These are phyloP conservation scores for Deilephila porcellus DNA, from an alignment of 2,888 invertebrate species.

Conservation along the genomic window DNA sequence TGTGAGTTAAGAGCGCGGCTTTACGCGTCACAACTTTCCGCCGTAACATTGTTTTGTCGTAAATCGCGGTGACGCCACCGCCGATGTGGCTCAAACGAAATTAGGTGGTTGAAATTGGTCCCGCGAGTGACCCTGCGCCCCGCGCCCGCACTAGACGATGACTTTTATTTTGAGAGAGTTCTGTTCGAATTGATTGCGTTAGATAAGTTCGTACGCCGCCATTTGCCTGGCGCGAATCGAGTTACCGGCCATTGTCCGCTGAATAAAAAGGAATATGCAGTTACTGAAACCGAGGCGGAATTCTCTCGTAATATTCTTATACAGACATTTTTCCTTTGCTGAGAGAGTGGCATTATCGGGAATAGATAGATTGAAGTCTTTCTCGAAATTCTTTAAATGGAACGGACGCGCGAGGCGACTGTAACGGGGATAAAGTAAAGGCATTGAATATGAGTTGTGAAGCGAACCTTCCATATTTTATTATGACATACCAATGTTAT, in stretches of 20 bases:
- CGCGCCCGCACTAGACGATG: conserved; percentile 29
- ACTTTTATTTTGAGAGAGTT: conserved; percentile 38
- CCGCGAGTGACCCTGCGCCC: not conserved
- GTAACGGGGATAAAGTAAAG: not conserved
- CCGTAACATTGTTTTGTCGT: conserved; percentile 35
- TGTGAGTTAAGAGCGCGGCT: conserved; percentile 35
- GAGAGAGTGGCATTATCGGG: conserved; percentile 36
- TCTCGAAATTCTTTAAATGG: conserved; percentile 20
- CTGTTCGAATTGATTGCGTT: conserved; percentile 42
- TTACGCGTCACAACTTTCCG: conserved; percentile 3
- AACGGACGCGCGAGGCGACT: conserved; percentile 30
- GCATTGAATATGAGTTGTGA: conserved; percentile 3
- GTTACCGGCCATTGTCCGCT: conserved; percentile 50
- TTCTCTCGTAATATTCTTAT: conserved; percentile 41
- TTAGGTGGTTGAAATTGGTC: conserved; percentile 9
- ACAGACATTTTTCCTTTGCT: conserved; percentile 45
- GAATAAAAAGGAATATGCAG: conserved; percentile 44
- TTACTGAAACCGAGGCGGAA: conserved; percentile 28
- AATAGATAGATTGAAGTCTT: conserved; percentile 26
- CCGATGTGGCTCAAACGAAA: conserved; percentile 11
- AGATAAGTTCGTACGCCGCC: conserved; percentile 39
- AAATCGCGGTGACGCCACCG: conserved; percentile 38
- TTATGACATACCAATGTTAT: not conserved
- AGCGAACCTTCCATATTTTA: not conserved
- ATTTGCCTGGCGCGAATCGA: conserved; percentile 40